Percentiles rank a stretch among this genome's conserved stretches.
These are phyloP conservation scores for Zalophus californianus DNA, from an alignment of 2,797 vertebrate genomes.

Conservation along the genomic window DNA sequence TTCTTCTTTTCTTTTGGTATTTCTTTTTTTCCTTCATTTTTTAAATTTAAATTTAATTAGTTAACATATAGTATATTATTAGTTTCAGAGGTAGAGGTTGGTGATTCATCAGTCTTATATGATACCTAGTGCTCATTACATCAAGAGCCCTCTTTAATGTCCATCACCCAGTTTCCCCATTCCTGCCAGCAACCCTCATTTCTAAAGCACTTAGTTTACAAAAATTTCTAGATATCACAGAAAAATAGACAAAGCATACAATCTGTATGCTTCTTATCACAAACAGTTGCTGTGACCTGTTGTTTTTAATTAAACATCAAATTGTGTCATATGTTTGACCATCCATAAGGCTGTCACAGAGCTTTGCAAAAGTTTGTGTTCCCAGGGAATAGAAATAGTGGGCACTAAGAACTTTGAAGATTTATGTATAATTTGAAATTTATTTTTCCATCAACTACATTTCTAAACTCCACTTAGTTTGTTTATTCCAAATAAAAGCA, in stretches of 20 bases:
- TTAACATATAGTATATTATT: background rate
- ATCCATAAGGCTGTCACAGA: background rate
- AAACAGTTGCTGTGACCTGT: background rate
- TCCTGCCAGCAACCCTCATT: background rate
- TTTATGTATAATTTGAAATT: background rate
- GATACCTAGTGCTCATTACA: background rate
- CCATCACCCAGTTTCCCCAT: background rate
- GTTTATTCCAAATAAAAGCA: background rate
- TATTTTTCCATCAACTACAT: constrained; percentile 19
- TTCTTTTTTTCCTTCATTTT: background rate
- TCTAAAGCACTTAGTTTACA: background rate
- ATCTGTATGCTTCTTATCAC: background rate
- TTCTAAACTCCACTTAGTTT: background rate
- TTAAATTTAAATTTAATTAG: background rate
- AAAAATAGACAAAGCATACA: background rate
- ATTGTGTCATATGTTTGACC: background rate
- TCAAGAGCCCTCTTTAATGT: background rate
- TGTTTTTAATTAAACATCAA: background rate
- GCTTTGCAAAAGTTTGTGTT: background rate
- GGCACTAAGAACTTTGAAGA: background rate
- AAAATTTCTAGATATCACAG: background rate
- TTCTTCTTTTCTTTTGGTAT: too few species aligned
- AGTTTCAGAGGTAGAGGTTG: background rate
- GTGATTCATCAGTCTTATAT: background rate
- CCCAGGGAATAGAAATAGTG: background rate